A percentile compares a stretch with the other conserved stretches of the same genome.
Conservation (phyloP, 2,888 invertebrate species). For the Dendrolimus houi region DNA sequence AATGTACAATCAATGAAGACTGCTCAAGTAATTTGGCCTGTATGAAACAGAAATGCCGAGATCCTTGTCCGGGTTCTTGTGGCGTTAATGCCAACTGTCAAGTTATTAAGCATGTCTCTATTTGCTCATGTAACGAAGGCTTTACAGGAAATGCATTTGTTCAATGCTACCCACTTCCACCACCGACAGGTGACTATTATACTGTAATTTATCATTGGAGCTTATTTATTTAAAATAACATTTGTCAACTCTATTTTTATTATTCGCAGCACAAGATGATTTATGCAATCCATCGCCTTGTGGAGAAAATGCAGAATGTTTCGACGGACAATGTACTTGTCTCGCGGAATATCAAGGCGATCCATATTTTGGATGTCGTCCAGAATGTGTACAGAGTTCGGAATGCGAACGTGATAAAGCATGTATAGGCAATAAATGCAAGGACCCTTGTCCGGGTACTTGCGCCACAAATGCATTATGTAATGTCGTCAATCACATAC, state of each 20-base stretch:
- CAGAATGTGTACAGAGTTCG: conserved; percentile 85
- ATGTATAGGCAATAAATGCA: conserved; percentile 84
- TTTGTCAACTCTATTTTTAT: conserved; percentile 7
- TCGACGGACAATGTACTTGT: conserved; percentile 82
- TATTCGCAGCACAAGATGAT: conserved; percentile 60
- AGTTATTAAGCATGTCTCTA: conserved; percentile 78
- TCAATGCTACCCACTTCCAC: conserved; percentile 58
- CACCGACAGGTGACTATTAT: conserved; percentile 41
- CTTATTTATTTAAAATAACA: not conserved
- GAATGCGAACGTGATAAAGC: conserved; percentile 84
- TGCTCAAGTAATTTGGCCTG: conserved; percentile 82
- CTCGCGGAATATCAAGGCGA: conserved; percentile 85
- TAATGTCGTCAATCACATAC: conserved; percentile 79
- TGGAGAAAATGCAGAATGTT: conserved; percentile 83
- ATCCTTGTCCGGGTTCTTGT: conserved; percentile 84
- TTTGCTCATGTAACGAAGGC: conserved; percentile 76
- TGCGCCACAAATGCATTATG: conserved; percentile 86
- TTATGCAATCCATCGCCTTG: conserved; percentile 82
- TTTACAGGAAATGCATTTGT: conserved; percentile 80
- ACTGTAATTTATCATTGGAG: not conserved
- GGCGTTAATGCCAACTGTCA: conserved; percentile 76
- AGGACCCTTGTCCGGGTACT: conserved; percentile 86
- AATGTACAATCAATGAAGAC: conserved; percentile 81
- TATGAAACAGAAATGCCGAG: conserved; percentile 79
- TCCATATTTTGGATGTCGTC: conserved; percentile 85